Conservation (phyloP, 2,888 invertebrate species). For the Drosophila paramelanica region DNA sequence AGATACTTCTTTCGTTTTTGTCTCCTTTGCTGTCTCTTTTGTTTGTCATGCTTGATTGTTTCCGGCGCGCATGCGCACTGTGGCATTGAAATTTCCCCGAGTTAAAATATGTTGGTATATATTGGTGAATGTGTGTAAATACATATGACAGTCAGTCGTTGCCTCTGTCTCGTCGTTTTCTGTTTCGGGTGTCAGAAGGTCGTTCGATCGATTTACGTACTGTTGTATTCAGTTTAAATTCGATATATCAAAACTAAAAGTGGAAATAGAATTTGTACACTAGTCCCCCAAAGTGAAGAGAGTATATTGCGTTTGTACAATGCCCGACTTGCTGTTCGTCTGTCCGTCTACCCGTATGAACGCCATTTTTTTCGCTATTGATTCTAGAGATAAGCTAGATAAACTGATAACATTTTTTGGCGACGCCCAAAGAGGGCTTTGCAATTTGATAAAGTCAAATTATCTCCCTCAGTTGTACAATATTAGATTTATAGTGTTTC, state of each 20-base stretch:
- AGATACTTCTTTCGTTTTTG: slow-evolving; percentile 34
- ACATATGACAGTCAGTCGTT: slow-evolving; percentile 48
- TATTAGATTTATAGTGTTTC: no score
- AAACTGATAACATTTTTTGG: no score
- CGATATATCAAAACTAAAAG: slow-evolving; percentile 2
- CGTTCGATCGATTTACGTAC: slow-evolving; percentile 49
- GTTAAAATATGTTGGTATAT: neutral
- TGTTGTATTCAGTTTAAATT: slow-evolving; percentile 24
- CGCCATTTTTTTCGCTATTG: no score
- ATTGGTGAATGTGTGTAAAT: neutral
- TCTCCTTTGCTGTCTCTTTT: neutral
- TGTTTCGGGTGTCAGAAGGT: slow-evolving; percentile 57
- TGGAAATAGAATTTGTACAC: neutral
- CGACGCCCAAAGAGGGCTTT: no score
- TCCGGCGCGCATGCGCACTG: slow-evolving; percentile 50
- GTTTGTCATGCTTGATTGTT: slow-evolving; percentile 51
- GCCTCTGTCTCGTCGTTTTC: slow-evolving; percentile 13
- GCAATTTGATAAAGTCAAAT: no score
- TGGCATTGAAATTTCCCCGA: slow-evolving; percentile 48
- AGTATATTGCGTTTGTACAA: no score
- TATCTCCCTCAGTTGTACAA: no score
- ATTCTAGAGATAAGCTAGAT: no score
- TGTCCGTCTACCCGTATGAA: no score
- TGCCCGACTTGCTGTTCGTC: no score
- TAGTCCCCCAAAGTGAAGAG: no score